A percentile compares a stretch with the other conserved stretches of the same genome.
Conservation (phyloP, 2,113 vertebrate species). For the Lota lota region DNA sequence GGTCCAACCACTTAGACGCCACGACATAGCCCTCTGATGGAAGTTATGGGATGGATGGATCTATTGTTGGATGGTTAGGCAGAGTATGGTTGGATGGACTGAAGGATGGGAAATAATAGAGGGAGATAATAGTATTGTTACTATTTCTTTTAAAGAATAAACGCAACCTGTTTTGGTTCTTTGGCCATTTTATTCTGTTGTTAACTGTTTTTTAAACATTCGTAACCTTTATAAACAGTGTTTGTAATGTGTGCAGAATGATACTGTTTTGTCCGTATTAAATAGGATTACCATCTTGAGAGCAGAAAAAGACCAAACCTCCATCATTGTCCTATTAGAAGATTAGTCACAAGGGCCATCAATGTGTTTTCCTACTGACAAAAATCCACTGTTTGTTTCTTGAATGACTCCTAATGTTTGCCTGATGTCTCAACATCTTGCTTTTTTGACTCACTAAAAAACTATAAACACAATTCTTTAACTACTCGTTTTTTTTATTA, state of each 20-base stretch:
- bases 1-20: conserved; percentile 59
- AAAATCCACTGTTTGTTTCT: conserved; percentile 39
- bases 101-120: no score
- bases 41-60: neutral
- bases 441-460: neutral
- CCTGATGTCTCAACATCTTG: conserved; percentile 37
- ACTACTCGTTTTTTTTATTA: neutral
- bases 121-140: no score
- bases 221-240: neutral
- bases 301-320: conserved; percentile 24
- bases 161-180: no score
- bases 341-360: conserved; percentile 60
- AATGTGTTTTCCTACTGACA: conserved; percentile 17
- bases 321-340: conserved; percentile 45
- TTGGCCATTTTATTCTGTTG: no score
- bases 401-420: conserved; percentile 33
- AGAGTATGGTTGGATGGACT: no score
- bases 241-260: no score
- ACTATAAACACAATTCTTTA: neutral
- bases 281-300: no score
- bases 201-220: no score
- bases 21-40: conserved; percentile 6
- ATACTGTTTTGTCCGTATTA: no score
- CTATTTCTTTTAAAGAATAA: no score
- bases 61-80: no score